Evolutionary conservation across 2,888 invertebrate species (phyloP), one percentile per base, ranked within the genome.

Genomic region (Heliconius ethilla): DNA sequence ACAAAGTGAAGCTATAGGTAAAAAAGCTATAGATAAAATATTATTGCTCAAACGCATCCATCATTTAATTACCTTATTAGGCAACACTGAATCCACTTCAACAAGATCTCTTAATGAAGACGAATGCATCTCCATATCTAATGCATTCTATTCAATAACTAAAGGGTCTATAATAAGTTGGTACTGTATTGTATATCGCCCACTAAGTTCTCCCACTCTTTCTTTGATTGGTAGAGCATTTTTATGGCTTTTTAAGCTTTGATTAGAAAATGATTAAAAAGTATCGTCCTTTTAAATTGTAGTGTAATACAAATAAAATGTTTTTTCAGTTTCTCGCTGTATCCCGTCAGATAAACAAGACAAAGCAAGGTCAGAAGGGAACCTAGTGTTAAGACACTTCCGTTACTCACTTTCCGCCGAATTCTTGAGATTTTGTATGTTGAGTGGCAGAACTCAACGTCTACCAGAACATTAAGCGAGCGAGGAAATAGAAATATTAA

Each of bases 81-180:
- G 25, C n/a, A 40, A 40, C 69, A 69, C 40, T 15, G 69, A 69
- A 69, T 40, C n/a, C 25, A 69, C 40, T 40, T 69, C 69, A 69
- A 65, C 29, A 65, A 69, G 40, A 69, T 25, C 7, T 69, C n/a
- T 25, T 69, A 69, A 69, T 69, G 69, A 69, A 69, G 69, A 69
- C 25, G 69, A 25, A 69, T 69, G 40, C 40, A 69, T 40, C n/a
- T 40, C 40, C 40, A 69, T 69, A 69, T 69, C 69, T 69, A 69
- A 69, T 69, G 25, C 69, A 69, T 40, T 25, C 25, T 45, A 45
- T 40, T 25, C 40, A 69, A 69, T 25, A 69, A 40, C 25, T 33
- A 40, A 67, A n/a, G 40, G 2, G 6, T 67, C 22, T n/a, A 37
- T 67, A 67, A 33, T 66, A 66, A 67, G 37, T 40, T 13, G 40